phyloP scores from a whole-genome alignment of 2,888 invertebrate species.

The Zygogramma bicolorata region DNA sequence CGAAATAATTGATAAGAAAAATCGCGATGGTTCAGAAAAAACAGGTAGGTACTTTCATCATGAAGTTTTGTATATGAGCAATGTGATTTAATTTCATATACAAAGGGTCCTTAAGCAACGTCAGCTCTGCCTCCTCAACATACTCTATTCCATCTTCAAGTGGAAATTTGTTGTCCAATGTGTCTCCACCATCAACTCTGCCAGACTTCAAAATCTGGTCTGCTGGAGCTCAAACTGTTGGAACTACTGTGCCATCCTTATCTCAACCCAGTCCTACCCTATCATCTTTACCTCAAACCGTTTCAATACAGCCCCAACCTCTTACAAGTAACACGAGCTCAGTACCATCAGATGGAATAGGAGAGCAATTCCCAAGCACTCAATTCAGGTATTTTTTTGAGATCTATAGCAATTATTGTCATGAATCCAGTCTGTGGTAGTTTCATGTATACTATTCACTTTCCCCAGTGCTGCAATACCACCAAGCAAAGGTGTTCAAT shows the following conservation, averaged over 20 bases:
- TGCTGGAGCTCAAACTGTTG: slow-evolving; percentile 41
- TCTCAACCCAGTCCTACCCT: slow-evolving; percentile 28
- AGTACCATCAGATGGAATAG: slow-evolving; percentile 23
- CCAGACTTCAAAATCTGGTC: slow-evolving; percentile 74
- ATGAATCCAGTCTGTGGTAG: too few species aligned
- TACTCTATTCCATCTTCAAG: slow-evolving; percentile 65
- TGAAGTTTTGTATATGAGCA: too few species aligned
- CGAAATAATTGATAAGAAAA: slow-evolving; percentile 66
- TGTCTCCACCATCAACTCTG: slow-evolving; percentile 77
- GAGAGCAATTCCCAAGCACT: slow-evolving; percentile 61
- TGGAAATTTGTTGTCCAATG: slow-evolving; percentile 75
- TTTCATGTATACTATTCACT: too few species aligned
- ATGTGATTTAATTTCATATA: slow-evolving; percentile 36
- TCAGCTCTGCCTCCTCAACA: slow-evolving; percentile 65
- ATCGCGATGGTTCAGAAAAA: slow-evolving; percentile 10
- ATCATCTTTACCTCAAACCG: slow-evolving; percentile 1
- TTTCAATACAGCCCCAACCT: slow-evolving; percentile 28
- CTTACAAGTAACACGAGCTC: slow-evolving; percentile 20
- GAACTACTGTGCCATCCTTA: slow-evolving; percentile 10
- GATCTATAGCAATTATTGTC: not conserved
- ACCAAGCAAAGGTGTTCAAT: slow-evolving; percentile 62
- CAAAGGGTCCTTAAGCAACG: slow-evolving; percentile 64
- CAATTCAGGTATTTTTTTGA: slow-evolving; percentile 63
- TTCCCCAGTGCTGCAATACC: slow-evolving; percentile 65
- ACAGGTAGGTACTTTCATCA: too few species aligned